Percentiles rank a stretch among this genome's conserved stretches.
Conservation (phyloP, 2,113 vertebrate genomes). For the Oncorhynchus masou region DNA sequence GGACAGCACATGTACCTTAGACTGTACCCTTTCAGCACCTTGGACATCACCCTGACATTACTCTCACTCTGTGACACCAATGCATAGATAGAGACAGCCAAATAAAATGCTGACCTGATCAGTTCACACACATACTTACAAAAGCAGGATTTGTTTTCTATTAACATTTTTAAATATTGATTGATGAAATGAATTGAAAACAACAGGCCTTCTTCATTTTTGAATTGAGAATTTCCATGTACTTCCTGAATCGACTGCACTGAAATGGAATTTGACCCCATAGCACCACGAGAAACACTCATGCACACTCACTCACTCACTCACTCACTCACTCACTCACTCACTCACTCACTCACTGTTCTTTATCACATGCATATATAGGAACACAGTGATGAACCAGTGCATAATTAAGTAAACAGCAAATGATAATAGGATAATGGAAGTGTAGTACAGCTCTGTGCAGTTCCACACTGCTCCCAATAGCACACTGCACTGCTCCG, state of each 20-base stretch:
- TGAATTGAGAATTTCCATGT: too few relatives aligned
- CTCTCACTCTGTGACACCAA: background rate
- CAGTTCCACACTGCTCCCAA: background rate
- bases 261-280: background rate
- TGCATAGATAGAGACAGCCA: background rate
- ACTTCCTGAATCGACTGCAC: background rate
- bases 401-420: conserved; percentile 43
- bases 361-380: conserved; percentile 37
- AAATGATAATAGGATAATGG: conserved; percentile 20
- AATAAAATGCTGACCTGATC: background rate
- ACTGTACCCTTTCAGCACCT: background rate
- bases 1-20: too few relatives aligned
- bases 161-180: background rate
- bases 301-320: background rate
- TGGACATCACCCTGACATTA: background rate
- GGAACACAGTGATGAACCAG: conserved; percentile 24
- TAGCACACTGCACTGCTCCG: background rate
- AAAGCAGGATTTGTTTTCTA: background rate
- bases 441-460: background rate
- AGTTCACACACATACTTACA: too few relatives aligned
- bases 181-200: too few relatives aligned
- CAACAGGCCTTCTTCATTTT: background rate
- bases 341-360: background rate
- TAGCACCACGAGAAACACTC: background rate
- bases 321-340: too few relatives aligned